phyloP scores from a whole-genome alignment of 2,113 vertebrate species.

The Ammodytes dubius region DNA sequence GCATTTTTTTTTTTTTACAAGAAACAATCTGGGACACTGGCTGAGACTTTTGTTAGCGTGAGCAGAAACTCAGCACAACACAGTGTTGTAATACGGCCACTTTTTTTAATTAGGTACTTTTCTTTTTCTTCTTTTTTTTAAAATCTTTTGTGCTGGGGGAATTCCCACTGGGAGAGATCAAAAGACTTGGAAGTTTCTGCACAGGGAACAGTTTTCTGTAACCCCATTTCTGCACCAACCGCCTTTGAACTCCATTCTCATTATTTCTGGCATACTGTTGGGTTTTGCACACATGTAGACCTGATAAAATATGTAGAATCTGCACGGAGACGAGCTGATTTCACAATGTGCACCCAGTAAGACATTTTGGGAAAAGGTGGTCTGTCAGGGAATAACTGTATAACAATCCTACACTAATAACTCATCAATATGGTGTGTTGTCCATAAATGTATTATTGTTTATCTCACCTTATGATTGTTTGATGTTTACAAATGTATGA shows the following conservation, averaged over 20 bases:
- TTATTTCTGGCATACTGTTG: neutral
- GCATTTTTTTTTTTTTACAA: neutral
- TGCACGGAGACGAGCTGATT: neutral
- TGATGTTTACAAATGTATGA: neutral
- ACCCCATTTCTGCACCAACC: conserved; percentile 27
- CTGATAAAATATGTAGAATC: neutral
- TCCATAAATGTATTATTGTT: neutral
- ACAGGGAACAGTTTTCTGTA: conserved; percentile 34
- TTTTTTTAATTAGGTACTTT: conserved; percentile 60
- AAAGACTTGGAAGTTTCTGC: conserved; percentile 52
- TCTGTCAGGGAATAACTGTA: no score
- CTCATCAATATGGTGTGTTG: neutral
- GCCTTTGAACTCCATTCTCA: conserved; percentile 7
- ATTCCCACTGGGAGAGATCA: conserved; percentile 55
- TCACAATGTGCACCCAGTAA: neutral
- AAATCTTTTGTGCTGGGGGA: conserved; percentile 35
- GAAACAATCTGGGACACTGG: conserved; percentile 31
- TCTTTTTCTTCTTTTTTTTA: conserved; percentile 55
- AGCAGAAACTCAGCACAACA: conserved; percentile 35
- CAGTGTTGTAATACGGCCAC: conserved; percentile 24
- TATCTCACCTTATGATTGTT: no score
- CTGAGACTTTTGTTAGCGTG: conserved; percentile 36
- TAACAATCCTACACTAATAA: neutral
- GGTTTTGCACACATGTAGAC: neutral
- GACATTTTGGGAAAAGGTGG: neutral